Evolutionary conservation across 2,113 vertebrate species (phyloP), one percentile per base, ranked within the genome.

Genomic region (Gymnogyps californianus): DNA sequence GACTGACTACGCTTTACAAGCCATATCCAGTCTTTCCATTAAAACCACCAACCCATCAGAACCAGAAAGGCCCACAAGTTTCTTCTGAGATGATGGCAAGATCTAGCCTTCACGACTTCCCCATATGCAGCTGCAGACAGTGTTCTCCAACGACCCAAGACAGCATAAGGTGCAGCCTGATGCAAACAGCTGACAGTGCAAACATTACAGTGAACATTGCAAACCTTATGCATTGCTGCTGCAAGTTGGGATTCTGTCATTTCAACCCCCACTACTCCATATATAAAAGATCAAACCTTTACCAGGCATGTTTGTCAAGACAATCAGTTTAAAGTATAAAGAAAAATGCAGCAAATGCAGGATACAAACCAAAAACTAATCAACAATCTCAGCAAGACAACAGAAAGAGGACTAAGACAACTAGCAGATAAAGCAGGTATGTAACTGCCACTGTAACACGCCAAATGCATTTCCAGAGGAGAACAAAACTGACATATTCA

Each of bases 1-100:
- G 93, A 89, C 24, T 70, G 86, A 93, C 82, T 96, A 55, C 54
- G 61, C 55, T 96, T 91, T 44, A 87, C 44, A 87, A 77, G 67
- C 77, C 89, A 82, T 77, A 82, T 36, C 77, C 42, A 94, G 24
- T 32, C 55, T 58, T 91, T 83, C 62, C 71, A 97, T n/a, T 67
- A 87, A 78, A 97, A 93, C 44, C 69, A 97, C 51, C 42, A 91
- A 57, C 1, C 29, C 91, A 83, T 54, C 42, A 85, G 85, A 65
- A 83, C 28, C 86, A 86, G 66, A 83, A 83, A 93, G 87, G 70
- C 34, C 87, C 57, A 69, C 13, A 67, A 71, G 36, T 66, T 93
- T 83, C 58, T 42, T 67, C 55, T 8, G 32, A 76, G 46, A 46
- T 13, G 28, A 40, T 8, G 11, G 47, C 2, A 58, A 90, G 96